These are phyloP conservation scores for Pterocles burchelli DNA, from an alignment of 2,113 vertebrate genomes.

Conservation along the genomic window DNA sequence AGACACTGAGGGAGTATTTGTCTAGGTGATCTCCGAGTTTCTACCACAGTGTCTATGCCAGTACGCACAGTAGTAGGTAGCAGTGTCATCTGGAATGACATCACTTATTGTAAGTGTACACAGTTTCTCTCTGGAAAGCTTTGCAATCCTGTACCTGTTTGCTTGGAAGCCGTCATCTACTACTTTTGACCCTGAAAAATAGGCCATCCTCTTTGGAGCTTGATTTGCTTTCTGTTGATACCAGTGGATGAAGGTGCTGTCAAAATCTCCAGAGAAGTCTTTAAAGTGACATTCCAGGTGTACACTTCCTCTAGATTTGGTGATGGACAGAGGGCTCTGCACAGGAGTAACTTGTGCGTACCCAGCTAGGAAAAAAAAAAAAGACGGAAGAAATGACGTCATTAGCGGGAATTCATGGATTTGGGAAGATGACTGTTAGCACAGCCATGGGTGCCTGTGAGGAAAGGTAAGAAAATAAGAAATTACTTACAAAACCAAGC, in stretches of 20 bases:
- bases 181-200: rapidly evolving
- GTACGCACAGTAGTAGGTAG: constrained; percentile 21
- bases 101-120: background rate
- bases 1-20: background rate
- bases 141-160: background rate
- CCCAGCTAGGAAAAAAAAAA: background rate
- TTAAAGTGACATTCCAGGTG: background rate
- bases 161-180: background rate
- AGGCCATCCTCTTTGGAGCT: background rate
- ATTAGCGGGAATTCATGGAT: background rate
- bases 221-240: background rate
- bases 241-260: rapidly evolving
- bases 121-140: rapidly evolving
- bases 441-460: background rate
- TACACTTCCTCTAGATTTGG: background rate
- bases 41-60: background rate
- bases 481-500: background rate
- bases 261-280: background rate
- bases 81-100: background rate
- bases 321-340: background rate
- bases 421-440: background rate
- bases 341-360: background rate
- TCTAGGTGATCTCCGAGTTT: background rate
- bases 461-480: background rate
- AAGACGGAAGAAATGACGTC: background rate